phyloP scores from a whole-genome alignment of 1,140 invertebrate genomes.

The Heliothis subflexa region DNA sequence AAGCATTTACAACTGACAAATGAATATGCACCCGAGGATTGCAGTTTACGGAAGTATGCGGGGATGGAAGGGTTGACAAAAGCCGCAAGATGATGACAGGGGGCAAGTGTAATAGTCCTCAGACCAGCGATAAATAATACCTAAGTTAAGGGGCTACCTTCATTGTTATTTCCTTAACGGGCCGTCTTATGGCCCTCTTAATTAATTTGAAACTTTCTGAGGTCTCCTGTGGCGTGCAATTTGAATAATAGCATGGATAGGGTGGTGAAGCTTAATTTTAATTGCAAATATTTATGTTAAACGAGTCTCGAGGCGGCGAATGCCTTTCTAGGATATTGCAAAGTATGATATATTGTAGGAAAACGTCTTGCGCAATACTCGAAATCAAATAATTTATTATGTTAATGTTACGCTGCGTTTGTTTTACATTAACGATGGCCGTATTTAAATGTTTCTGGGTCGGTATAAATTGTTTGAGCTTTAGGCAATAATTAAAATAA shows the following conservation, averaged over 20 bases:
- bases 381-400: slow-evolving; percentile 50
- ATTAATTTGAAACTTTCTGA: slow-evolving; percentile 86
- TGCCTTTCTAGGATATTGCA: slow-evolving; percentile 69
- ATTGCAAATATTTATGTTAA: slow-evolving; percentile 86
- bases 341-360: slow-evolving; percentile 76
- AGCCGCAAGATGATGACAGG: slow-evolving; percentile 71
- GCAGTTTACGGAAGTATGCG: slow-evolving; percentile 60
- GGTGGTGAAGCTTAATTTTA: slow-evolving; percentile 83
- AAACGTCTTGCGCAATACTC: slow-evolving; percentile 55
- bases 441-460: slow-evolving; percentile 8
- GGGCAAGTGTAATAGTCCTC: slow-evolving; percentile 71
- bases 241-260: slow-evolving; percentile 85
- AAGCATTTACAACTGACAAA: slow-evolving; percentile 49
- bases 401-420: slow-evolving; percentile 41
- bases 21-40: slow-evolving; percentile 60
- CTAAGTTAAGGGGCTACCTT: slow-evolving; percentile 65
- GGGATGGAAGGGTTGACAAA: slow-evolving; percentile 62
- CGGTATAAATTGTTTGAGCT: not conserved
- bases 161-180: slow-evolving; percentile 85
- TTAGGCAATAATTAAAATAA: slow-evolving; percentile 8
- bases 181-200: slow-evolving; percentile 85
- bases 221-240: slow-evolving; percentile 84
- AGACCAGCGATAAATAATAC: slow-evolving; percentile 79
- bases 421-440: slow-evolving; percentile 30
- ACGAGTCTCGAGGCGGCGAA: slow-evolving; percentile 67